Evolutionary conservation across 92 coral and sea anemone species (phyloP).

Genomic region (Pocillopora meandrina): DNA sequence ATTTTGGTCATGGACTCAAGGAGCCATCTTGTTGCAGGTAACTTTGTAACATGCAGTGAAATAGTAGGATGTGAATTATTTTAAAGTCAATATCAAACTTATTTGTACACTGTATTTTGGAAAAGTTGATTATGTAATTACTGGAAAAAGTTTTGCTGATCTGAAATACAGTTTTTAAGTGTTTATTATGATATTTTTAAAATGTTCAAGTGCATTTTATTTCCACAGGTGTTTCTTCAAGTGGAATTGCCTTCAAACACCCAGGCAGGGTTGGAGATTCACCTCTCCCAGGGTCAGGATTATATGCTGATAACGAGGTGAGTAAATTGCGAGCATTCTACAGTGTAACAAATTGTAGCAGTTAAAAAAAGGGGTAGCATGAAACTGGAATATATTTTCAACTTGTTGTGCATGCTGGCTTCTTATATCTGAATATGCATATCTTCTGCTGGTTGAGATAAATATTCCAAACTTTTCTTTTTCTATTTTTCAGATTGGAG

Average conservation of each 20-base stretch:
- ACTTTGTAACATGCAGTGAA: background rate
- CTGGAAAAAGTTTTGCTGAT: too few relatives aligned
- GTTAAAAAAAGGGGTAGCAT: too few relatives aligned
- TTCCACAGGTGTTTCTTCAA: conserved; percentile 58
- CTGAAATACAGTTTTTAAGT: too few relatives aligned
- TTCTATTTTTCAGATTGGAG: conserved; percentile 50
- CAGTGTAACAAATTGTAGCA: too few relatives aligned
- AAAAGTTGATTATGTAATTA: too few relatives aligned
- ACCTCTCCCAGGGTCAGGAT: conserved; percentile 81
- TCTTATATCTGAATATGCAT: too few relatives aligned
- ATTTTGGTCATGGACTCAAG: conserved; percentile 46
- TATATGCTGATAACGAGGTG: conserved; percentile 81
- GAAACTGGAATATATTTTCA: background rate
- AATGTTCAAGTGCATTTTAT: background rate
- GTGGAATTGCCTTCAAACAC: conserved; percentile 70
- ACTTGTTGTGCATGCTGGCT: too few relatives aligned
- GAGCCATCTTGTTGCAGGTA: conserved; percentile 46
- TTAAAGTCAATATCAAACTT: too few relatives aligned
- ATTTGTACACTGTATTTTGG: too few relatives aligned
- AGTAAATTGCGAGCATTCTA: background rate
- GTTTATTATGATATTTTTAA: too few relatives aligned
- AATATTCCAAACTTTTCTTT: background rate
- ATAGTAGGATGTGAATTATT: too few relatives aligned
- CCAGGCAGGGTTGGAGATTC: conserved; percentile 83
- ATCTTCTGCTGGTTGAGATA: background rate